These are phyloP conservation scores for Malurus cyaneus DNA, from an alignment of 2,113 vertebrate species.

Conservation along the genomic window DNA sequence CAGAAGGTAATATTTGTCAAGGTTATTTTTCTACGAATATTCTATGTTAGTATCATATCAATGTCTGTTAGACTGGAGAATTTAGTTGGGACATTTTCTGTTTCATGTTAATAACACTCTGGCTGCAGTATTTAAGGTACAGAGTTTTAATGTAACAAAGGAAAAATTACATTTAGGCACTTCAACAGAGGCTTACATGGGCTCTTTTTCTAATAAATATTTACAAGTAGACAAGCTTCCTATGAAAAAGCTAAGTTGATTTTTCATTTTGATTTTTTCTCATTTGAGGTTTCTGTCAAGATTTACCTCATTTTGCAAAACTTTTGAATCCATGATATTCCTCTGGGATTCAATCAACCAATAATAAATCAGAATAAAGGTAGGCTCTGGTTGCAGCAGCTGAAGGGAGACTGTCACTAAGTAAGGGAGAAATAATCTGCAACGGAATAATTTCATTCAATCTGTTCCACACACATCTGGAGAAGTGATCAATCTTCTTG, in stretches of 20 bases:
- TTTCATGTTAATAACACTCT: constrained; percentile 85
- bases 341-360: not conserved
- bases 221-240: constrained; percentile 21
- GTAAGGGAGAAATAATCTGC: not conserved
- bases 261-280: not conserved
- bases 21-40: not conserved
- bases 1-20: not conserved
- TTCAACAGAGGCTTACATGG: constrained; percentile 58
- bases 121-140: constrained; percentile 82
- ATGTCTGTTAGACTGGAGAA: not conserved
- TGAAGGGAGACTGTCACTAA: not conserved
- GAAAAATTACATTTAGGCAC: constrained; percentile 71
- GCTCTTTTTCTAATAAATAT: constrained; percentile 46
- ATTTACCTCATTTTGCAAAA: not conserved
- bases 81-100: constrained; percentile 80
- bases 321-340: not conserved
- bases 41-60: not conserved
- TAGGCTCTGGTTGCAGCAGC: not conserved
- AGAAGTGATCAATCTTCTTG: not conserved
- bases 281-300: not conserved
- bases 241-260: not conserved
- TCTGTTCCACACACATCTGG: not conserved
- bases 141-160: constrained; percentile 48
- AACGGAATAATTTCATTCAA: not conserved
- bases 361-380: not conserved